A percentile compares a stretch with the other conserved stretches of the same genome.
Conservation (phyloP, 2,113 vertebrate species). For the Microtus richardsoni region DNA sequence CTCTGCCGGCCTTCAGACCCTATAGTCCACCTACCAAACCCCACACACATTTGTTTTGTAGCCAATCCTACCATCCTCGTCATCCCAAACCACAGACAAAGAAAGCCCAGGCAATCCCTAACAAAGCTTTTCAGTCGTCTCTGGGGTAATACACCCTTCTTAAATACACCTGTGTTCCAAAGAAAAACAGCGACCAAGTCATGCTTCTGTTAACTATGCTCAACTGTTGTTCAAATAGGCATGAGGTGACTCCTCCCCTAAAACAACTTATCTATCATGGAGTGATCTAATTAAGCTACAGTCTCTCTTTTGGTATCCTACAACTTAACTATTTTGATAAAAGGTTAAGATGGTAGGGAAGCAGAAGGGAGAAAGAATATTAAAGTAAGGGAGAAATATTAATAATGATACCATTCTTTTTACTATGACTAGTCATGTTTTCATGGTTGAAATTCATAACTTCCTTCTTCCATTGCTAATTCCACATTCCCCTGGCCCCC, state of each 20-base stretch:
- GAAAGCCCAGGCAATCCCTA: neutral
- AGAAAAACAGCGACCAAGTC: slow-evolving; percentile 25
- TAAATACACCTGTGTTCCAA: neutral
- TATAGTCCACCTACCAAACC: neutral
- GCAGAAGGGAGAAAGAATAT: neutral
- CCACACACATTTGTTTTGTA: neutral
- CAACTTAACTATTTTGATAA: neutral
- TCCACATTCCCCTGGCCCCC: neutral
- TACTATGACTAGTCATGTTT: neutral
- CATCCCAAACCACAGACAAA: neutral
- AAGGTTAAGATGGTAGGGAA: neutral
- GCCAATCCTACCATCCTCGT: neutral
- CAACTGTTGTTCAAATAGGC: neutral
- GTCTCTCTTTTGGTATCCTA: neutral
- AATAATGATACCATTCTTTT: neutral
- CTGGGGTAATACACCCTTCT: neutral
- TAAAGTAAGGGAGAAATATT: neutral
- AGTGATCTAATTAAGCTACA: neutral
- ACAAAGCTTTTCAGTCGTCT: neutral
- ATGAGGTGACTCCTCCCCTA: neutral
- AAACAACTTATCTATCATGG: neutral
- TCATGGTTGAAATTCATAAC: neutral
- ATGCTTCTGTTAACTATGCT: neutral
- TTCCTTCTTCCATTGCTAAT: neutral
- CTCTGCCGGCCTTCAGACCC: neutral